Conservation (phyloP, 2,113 vertebrate genomes). For the Cinclus cinclus region DNA sequence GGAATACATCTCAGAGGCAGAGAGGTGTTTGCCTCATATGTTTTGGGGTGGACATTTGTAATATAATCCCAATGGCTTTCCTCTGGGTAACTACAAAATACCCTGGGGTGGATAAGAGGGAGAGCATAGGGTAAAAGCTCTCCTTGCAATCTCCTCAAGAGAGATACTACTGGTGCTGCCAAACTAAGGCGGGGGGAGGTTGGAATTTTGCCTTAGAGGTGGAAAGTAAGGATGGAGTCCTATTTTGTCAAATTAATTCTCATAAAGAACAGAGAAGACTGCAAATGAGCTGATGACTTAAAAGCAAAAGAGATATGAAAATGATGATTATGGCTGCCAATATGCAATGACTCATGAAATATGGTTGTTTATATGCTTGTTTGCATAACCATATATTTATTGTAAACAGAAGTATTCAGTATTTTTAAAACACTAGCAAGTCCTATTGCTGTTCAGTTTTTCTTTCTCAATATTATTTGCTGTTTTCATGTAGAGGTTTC, state of each 20-base stretch:
- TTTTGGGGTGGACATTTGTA: background rate
- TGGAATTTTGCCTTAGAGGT: background rate
- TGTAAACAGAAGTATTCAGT: background rate
- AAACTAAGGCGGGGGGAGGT: fast-evolving
- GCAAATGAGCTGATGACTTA: background rate
- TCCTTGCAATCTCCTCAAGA: background rate
- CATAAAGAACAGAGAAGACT: background rate
- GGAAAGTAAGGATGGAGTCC: background rate
- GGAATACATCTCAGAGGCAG: background rate
- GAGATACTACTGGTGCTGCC: background rate
- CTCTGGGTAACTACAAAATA: background rate
- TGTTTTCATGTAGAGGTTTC: background rate
- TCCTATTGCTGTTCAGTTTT: background rate
- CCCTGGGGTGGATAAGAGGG: background rate
- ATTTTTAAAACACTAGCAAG: background rate
- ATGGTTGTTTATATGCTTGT: background rate
- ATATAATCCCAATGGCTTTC: background rate
- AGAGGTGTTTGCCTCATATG: background rate
- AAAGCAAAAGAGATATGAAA: background rate
- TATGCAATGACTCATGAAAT: background rate
- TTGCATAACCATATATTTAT: background rate
- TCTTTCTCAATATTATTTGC: background rate
- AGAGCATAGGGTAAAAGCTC: background rate
- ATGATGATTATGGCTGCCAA: background rate
- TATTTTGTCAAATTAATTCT: background rate